Conservation (phyloP, 2,797 vertebrate species). For the Bovichtus variegatus region DNA sequence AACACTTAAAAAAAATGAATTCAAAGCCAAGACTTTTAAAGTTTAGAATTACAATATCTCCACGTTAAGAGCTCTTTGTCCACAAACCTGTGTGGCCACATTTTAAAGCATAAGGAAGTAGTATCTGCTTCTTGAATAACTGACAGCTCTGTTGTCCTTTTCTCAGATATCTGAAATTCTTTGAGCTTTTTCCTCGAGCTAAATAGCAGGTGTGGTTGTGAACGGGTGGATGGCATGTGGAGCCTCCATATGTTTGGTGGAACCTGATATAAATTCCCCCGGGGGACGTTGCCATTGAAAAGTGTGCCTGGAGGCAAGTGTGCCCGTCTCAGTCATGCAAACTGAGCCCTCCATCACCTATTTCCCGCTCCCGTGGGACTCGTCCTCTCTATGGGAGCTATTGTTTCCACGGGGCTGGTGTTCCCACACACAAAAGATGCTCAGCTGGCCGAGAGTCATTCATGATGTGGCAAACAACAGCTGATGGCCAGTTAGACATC, state of each 20-base stretch:
- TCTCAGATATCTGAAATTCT: background rate
- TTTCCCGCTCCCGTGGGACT: constrained; percentile 50
- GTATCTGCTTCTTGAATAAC: background rate
- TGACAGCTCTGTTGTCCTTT: background rate
- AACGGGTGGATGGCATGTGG: constrained; percentile 17
- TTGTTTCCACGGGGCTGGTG: constrained; percentile 53
- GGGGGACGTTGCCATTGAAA: constrained; percentile 51
- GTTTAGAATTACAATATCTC: background rate
- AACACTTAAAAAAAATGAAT: background rate
- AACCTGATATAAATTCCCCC: constrained; percentile 40
- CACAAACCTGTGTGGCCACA: background rate
- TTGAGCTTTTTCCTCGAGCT: background rate
- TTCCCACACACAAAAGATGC: constrained; percentile 52
- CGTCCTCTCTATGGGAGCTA: constrained; percentile 46
- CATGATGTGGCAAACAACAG: constrained; percentile 46
- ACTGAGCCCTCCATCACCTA: background rate
- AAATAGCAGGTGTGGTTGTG: background rate
- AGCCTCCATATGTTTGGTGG: constrained; percentile 15
- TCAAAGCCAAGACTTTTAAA: background rate
- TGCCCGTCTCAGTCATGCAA: constrained; percentile 20
- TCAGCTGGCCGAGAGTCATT: constrained; percentile 58
- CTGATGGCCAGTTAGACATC: constrained; percentile 43
- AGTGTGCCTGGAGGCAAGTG: constrained; percentile 59
- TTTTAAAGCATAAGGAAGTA: background rate
- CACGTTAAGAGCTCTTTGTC: background rate